Base-by-base conservation (phyloP, 2,797 vertebrate species). In the Catamblyrhynchus diadema region DNA sequence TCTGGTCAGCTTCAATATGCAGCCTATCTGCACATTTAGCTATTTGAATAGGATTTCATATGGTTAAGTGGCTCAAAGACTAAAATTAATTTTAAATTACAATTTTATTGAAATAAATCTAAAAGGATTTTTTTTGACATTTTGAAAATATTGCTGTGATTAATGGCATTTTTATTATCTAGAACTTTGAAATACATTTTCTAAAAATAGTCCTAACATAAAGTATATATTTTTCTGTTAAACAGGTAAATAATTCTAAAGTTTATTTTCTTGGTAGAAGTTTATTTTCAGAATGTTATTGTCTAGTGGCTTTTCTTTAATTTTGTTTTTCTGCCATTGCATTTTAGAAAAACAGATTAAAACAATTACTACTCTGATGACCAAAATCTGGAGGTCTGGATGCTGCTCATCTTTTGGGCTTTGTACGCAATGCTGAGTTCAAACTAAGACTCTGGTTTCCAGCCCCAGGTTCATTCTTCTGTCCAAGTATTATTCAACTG, bases 401-500 rank as follows among this genome's bases (percentile, higher is more conserved):
- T 30, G 66, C 62, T 72, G 81, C 87, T 96, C 70, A 87, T 94
- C 65, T 93, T 96, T 86, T 64, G 61, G 90, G 54, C 71, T 94
- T 95, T 89, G 67, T 89, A 78, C 56, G 92, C 61, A 89, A 88
- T 66, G 50, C 85, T 91, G 65, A 93, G 66, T 79, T 96, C 72
- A 84, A 94, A 84, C 75, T 91, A 90, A 90, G 73, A 71, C 37
- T 94, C 85, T 87, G 85, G 56, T 96, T 96, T 96, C 66, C 92
- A 96, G 77, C 62, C 85, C 39, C 77, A 95, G 80, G 90, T 84
- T 87, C 47, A 81, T 90, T 95, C 78, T 96, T 95, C 79, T 93
- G 54, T 95, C 90, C 86, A 94, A 84, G 45, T 95, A 54, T 74
- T 96, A 90, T 94, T 96, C 86, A 96, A 72, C 77, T 92, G 83